Evolutionary conservation across 2,888 invertebrate species (phyloP).

Genomic region (Athripsodes cinereus): DNA sequence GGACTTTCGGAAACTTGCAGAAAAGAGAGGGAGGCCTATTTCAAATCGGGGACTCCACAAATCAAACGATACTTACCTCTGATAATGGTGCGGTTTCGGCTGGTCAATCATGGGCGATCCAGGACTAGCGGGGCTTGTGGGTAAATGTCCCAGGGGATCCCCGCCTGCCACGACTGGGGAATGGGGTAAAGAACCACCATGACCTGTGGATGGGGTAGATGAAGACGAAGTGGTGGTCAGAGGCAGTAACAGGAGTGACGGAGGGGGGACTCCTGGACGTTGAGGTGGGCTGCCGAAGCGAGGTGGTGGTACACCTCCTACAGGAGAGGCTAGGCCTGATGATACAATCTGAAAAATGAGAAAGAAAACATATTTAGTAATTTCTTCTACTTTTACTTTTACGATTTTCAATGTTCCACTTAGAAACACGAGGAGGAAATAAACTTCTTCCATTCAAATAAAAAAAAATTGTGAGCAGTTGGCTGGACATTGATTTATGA

Average conservation of each 20-base stretch:
- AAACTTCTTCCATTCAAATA: too few relatives aligned
- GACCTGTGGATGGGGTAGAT: not conserved
- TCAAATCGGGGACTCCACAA: too few relatives aligned
- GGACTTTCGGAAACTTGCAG: too few relatives aligned
- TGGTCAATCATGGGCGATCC: constrained; percentile 22
- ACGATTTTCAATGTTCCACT: too few relatives aligned
- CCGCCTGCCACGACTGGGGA: constrained; percentile 10
- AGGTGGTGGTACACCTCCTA: constrained; percentile 17
- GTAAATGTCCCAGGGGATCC: not conserved
- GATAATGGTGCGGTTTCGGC: constrained; percentile 23
- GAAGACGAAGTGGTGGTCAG: constrained; percentile 10
- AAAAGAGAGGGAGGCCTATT: too few relatives aligned
- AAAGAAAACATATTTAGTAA: too few relatives aligned
- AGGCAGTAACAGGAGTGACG: constrained; percentile 12
- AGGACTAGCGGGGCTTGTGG: constrained; percentile 22
- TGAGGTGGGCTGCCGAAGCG: constrained; percentile 26
- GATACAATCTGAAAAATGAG: constrained; percentile 25
- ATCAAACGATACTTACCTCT: too few relatives aligned
- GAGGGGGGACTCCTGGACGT: constrained; percentile 14
- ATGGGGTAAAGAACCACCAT: not conserved
- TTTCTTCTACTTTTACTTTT: too few relatives aligned
- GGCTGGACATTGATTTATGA: too few relatives aligned
- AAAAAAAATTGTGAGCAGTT: too few relatives aligned
- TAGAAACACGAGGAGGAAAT: too few relatives aligned
- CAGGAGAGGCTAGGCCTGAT: constrained; percentile 25